Base-by-base conservation (phyloP, 2,113 vertebrate species). In the Setophaga coronata region DNA sequence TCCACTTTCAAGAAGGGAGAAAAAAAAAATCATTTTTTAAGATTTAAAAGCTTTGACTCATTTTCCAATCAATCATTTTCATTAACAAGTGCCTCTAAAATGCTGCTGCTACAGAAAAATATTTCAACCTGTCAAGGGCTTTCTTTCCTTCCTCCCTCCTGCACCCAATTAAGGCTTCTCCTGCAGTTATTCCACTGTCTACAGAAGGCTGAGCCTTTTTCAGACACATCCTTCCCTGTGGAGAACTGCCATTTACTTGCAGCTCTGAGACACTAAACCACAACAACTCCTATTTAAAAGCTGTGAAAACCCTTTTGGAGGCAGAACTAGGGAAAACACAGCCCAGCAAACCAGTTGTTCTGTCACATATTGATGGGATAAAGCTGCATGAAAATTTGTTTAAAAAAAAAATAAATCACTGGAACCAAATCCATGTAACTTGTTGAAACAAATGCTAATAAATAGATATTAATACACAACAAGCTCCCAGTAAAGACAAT, bases 11-110 rank as follows among this genome's bases (percentile, higher is more conserved):
- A 86, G 82, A 51, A 80, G 26, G 24, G 45, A 24, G 34, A 4
- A 81, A 57, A 72, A 26, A 36, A 57, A 58, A n/a, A 28, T 33
- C 8, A 23, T 80, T 95, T 89, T 91, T 89, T 70, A 89, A 93
- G 73, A 89, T 96, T 90, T 97, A 93, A 97, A 97, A 97, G 96
- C 97, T 97, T 96, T 87, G 72, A 71, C 89, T 97, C 94, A 97
- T 97, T 97, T 97, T 97, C 95, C 58, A 96, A 95, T 94, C 95
- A 97, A 95, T 95, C 95, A 95, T 82, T 69, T 96, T 94, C 91
- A 93, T 94, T 97, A 97, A 91, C 88, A 94, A 96, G 77, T 84
- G 56, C 78, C 94, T 94, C 82, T 92, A 92, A 93, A 97, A 96
- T 58, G 87, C 87, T 82, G 77, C 91, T 93, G 73, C 91, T 93